Evolutionary conservation across 1,140 invertebrate species (phyloP).

Genomic region (Diabrotica undecimpunctata): DNA sequence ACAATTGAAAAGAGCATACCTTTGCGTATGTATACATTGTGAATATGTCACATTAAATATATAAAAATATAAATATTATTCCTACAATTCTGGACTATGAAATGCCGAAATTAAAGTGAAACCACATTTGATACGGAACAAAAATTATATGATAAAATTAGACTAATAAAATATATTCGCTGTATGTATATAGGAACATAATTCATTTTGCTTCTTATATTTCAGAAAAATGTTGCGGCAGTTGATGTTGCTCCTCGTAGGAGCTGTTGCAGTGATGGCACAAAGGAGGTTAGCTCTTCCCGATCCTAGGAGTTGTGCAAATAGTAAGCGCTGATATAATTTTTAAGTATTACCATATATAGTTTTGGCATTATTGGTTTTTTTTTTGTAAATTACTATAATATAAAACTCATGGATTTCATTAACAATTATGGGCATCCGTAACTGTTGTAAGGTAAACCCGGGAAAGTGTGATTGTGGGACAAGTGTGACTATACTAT

Average conservation of each 20-base stretch:
- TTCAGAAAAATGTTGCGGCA: conserved; percentile 42
- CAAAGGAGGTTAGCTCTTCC: conserved; percentile 81
- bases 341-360: neutral
- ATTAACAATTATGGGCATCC: too few relatives aligned
- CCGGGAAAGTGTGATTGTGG: too few relatives aligned
- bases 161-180: neutral
- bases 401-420: too few relatives aligned
- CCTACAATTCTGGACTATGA: neutral
- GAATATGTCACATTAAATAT: too few relatives aligned
- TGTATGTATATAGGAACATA: neutral
- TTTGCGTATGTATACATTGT: too few relatives aligned
- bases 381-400: neutral
- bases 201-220: conserved; percentile 18
- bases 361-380: neutral
- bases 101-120: neutral
- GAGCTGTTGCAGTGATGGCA: conserved; percentile 64
- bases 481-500: too few relatives aligned
- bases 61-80: too few relatives aligned
- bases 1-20: too few relatives aligned
- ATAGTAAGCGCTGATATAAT: conserved; percentile 61
- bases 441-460: too few relatives aligned
- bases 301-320: conserved; percentile 82
- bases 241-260: conserved; percentile 60
- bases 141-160: neutral
- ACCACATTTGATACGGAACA: neutral